These are phyloP conservation scores for Argyresthia albistria DNA, from an alignment of 2,888 invertebrate species.

Conservation along the genomic window DNA sequence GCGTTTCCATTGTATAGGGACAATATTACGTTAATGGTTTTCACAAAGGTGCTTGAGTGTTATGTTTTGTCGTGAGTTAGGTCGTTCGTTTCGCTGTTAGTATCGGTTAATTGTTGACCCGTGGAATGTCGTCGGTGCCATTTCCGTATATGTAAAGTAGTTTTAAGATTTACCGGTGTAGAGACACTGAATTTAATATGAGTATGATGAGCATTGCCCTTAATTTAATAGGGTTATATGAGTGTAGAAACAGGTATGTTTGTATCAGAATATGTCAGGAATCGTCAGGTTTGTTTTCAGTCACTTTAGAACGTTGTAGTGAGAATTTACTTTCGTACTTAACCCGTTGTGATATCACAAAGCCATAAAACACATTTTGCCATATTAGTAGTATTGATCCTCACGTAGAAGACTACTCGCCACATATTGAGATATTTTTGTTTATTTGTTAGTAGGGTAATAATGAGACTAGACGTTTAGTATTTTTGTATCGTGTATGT, in stretches of 20 bases:
- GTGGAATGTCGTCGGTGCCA: conserved; percentile 69
- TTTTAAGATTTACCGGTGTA: conserved; percentile 29
- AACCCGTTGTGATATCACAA: conserved; percentile 18
- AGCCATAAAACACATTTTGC: conserved; percentile 3
- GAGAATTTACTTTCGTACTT: conserved; percentile 30
- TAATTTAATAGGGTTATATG: too few relatives aligned
- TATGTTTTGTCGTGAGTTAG: conserved; percentile 61
- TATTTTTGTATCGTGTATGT: conserved; percentile 56
- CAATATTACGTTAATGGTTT: conserved; percentile 52
- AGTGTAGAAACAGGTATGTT: too few relatives aligned
- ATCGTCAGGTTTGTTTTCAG: background rate
- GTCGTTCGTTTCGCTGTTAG: conserved; percentile 32
- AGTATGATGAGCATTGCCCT: too few relatives aligned
- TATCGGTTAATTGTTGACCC: conserved; percentile 64
- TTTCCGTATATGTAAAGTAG: conserved; percentile 57
- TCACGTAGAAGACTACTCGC: conserved; percentile 3
- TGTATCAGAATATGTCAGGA: background rate
- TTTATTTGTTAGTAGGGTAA: conserved; percentile 3
- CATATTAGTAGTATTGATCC: conserved; percentile 1
- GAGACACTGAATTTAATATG: conserved; percentile 10
- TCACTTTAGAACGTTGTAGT: conserved; percentile 13
- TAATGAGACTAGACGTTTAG: conserved; percentile 53
- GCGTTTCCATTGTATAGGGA: conserved; percentile 16
- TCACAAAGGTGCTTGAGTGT: conserved; percentile 65
- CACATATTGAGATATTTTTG: background rate